These are phyloP conservation scores for Trilocha varians DNA, from an alignment of 2,888 invertebrate genomes.

Conservation along the genomic window DNA sequence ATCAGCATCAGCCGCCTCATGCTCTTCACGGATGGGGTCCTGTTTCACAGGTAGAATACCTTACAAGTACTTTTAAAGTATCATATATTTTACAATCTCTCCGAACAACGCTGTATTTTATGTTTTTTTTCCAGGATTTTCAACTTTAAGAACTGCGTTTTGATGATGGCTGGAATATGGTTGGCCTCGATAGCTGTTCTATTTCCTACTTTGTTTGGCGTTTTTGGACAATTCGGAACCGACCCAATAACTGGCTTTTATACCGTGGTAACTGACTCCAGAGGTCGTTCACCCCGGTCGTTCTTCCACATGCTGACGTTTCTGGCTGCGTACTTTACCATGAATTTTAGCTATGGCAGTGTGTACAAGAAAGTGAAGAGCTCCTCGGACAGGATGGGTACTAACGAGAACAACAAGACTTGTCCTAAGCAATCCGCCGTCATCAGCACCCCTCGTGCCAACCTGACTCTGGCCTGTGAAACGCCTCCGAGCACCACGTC, in stretches of 20 bases:
- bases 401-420: too few relatives aligned
- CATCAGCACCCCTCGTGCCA: too few relatives aligned
- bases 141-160: too few relatives aligned
- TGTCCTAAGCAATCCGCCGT: too few relatives aligned
- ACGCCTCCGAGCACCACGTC: too few relatives aligned
- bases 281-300: background rate
- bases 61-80: too few relatives aligned
- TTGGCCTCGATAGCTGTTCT: background rate
- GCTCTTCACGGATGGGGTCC: background rate
- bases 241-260: background rate
- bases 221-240: background rate
- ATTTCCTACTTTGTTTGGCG: background rate
- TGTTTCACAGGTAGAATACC: background rate
- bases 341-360: background rate
- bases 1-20: background rate
- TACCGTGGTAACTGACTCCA: background rate
- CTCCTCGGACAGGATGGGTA: background rate
- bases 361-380: background rate
- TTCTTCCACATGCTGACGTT: background rate
- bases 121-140: too few relatives aligned
- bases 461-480: too few relatives aligned
- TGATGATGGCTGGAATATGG: background rate
- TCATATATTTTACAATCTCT: too few relatives aligned
- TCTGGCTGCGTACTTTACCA: background rate
- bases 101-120: too few relatives aligned